These are phyloP conservation scores for Metellina segmentata DNA, from an alignment of 2,888 invertebrate species.

Conservation along the genomic window DNA sequence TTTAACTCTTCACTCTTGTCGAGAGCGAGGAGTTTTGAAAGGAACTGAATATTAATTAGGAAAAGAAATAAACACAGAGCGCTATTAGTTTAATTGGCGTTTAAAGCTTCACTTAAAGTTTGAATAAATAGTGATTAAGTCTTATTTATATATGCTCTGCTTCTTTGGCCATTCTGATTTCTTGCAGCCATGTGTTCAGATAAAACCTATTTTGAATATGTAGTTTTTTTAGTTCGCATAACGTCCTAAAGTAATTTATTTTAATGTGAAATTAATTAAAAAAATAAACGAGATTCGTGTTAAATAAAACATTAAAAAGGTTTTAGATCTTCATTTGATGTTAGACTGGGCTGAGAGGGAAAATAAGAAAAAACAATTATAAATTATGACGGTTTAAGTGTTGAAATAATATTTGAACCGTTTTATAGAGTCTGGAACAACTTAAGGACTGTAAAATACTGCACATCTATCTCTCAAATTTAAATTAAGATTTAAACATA, in stretches of 20 bases:
- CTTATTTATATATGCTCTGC: neutral
- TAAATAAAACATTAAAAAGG: neutral
- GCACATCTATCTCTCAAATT: no score
- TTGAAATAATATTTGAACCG: no score
- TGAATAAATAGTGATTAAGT: neutral
- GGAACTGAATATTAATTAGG: neutral
- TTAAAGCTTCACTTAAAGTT: neutral
- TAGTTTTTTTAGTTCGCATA: neutral
- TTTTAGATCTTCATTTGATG: neutral
- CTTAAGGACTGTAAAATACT: no score
- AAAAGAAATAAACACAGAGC: neutral
- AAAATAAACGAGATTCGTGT: neutral
- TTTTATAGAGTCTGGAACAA: no score
- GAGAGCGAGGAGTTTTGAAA: neutral
- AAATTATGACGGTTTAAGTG: no score
- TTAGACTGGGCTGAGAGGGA: no score
- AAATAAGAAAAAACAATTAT: no score
- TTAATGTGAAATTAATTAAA: neutral
- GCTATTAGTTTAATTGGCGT: neutral
- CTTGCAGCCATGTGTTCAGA: neutral
- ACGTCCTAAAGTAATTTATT: neutral
- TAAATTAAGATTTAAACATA: no score
- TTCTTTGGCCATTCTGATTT: neutral
- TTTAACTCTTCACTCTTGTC: neutral
- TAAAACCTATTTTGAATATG: neutral